A percentile compares a stretch with the other conserved stretches of the same genome.
Evolutionary conservation across 1,140 invertebrate species (phyloP).

Genomic region (Anastrepha ludens): DNA sequence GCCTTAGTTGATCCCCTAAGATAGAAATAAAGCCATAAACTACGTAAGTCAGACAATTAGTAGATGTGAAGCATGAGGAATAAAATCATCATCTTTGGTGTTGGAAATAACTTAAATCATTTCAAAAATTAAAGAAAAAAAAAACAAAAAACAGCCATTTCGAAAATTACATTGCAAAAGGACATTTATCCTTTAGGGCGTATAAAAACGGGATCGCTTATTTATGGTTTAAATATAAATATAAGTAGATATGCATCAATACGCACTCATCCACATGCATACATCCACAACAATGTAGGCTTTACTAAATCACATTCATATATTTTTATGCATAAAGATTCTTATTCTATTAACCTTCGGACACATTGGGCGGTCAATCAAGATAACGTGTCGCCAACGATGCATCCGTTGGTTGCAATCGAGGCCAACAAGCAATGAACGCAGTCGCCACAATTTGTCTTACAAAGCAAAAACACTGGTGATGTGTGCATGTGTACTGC

Average conservation of each 20-base stretch:
- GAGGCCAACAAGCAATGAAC: background rate
- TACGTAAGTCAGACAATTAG: no score
- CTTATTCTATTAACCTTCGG: conserved; percentile 30
- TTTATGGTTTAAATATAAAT: background rate
- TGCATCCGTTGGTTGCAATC: conserved; percentile 4
- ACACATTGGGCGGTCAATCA: conserved; percentile 32
- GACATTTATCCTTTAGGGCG: background rate
- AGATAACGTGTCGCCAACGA: conserved; percentile 30
- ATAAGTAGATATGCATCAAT: background rate
- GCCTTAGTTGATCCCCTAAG: no score
- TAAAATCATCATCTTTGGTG: no score
- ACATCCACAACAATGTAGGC: background rate
- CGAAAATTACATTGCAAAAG: no score
- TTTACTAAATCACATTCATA: background rate
- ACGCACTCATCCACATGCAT: background rate
- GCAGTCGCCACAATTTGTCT: background rate
- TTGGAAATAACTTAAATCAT: no score
- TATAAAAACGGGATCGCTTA: background rate
- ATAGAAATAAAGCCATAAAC: no score
- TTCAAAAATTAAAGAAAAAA: no score
- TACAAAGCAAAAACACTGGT: background rate
- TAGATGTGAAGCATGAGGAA: no score
- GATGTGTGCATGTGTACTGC: background rate
- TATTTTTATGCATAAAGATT: background rate
- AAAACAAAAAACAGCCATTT: no score